Base-by-base conservation (phyloP, 1,140 invertebrate species). In the Drosophila takahashii region DNA sequence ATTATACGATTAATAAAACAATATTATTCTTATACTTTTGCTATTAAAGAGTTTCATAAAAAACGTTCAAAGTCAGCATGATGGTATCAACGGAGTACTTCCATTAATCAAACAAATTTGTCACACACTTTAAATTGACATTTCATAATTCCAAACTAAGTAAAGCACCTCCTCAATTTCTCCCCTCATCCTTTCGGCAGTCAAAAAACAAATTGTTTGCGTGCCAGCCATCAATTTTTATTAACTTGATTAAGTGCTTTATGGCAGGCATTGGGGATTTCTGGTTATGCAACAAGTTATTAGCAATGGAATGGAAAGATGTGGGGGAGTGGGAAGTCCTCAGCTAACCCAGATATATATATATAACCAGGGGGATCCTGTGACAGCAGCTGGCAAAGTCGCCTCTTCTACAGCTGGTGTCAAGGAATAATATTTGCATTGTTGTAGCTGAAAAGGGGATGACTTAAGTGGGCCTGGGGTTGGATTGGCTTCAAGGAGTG, bases 161-260 rank as follows among this genome's bases (percentile, higher is more conserved):
- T 27, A 34, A n/a, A 47, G 48, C n/a, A 9, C 18, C 22, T 15
- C 7, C 8, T 16, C 1, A 26, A 36, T 71, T 36, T 52, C 13
- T 7, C 15, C 3, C 16, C 32, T 42, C 32, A 27, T 18, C 7
- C 34, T 37, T 22, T 1, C 15, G 18, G 34, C 26, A 69, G 56
- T 69, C 32, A 58, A 66, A 52, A 56, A 48, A 60, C 48, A 77
- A 77, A 77, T 69, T 69, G 73, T 54, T 77, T 77, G 62, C 51
- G 37, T 70, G 51, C 65, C 62, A 77, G 62, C 56, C 74, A 77
- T 77, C 73, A 77, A 77, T 77, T 77, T 77, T 77, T 77, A 77
- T 77, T 77, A 77, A 77, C 74, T 77, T 77, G 74, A 77, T 77
- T 77, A 77, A 77, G 74, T 76, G 74, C 62, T 77, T 77, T 69